Conservation (phyloP, 2,888 invertebrate species). For the Dolichopus griseipennis region DNA sequence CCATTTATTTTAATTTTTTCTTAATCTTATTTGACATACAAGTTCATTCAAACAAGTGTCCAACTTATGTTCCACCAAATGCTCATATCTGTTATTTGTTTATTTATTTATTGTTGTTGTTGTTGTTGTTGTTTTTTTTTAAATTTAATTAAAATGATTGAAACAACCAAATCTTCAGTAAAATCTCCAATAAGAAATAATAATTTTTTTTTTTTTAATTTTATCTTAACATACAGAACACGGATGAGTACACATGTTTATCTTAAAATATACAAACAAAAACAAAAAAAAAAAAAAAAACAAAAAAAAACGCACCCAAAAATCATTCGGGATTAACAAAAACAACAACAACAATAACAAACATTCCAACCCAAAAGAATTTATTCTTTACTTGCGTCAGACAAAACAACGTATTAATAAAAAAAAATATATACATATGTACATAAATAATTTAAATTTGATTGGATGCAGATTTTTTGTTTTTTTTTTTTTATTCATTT, state of each 20-base stretch:
- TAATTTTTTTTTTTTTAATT: no score
- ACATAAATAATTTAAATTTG: not conserved
- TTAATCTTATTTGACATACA: not conserved
- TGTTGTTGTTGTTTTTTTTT: no score
- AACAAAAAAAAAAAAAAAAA: not conserved
- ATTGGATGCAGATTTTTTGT: not conserved
- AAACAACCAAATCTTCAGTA: not conserved
- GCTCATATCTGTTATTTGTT: not conserved
- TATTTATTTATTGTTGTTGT: no score
- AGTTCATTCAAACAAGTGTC: not conserved
- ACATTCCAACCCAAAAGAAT: not conserved
- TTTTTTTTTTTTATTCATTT: not conserved
- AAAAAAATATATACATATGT: not conserved
- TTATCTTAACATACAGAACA: not conserved
- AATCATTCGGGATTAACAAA: not conserved
- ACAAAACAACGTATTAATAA: not conserved
- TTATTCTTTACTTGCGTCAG: not conserved
- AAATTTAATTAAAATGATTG: not conserved
- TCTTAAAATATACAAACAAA: not conserved
- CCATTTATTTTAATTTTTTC: not conserved
- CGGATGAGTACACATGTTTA: not conserved
- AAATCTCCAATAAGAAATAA: not conserved
- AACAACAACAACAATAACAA: not conserved
- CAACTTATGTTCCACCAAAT: not conserved
- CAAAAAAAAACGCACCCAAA: not conserved